Evolutionary conservation across 2,888 invertebrate species (phyloP), one percentile per base, ranked within the genome.

Genomic region (Tigriopus californicus): DNA sequence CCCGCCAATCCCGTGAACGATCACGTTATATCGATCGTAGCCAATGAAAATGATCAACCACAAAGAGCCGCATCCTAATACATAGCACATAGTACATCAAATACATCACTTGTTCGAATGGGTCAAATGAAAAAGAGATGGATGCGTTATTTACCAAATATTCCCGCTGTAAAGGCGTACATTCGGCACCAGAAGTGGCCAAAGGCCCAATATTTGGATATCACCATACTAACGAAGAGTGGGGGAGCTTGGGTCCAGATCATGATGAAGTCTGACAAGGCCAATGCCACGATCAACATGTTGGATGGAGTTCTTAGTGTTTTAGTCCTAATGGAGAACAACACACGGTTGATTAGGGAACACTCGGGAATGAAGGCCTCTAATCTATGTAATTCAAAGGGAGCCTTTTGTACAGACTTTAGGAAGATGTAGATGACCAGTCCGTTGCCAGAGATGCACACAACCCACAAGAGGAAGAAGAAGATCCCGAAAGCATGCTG

Each of bases 191-290:
- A 64, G 42, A 65, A 62, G 13, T 65, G 63, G 25, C 63, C 70
- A 70, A 70, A 49, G 64, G 67, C 61, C 68, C 69, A 65, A 41
- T 41, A 25, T 18, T 40, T 18, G n/a, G 6, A 15, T 12, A 53
- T 41, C 20, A 65, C 62, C 4, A 63, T 64, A 70, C 83, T 88
- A 64, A 85, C 76, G 56, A 85, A 80, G 81, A 87, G 86, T 63
- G 85, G 77, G 55, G 85, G 83, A 66, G 83, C 78, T 85, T 85
- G 85, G 65, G 75, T 72, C 66, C 81, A 74, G 88, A 90, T 90
- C 83, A 90, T 89, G 64, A 82, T 76, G 69, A 90, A 85, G 70
- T 90, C 89, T 60, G 88, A 87, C 71, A 92, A 81, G 42, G 91
- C 91, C 68, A 92, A 77, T 73, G 91, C 92, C 62, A 91, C 82